Conservation (phyloP, 2,888 invertebrate genomes). For the Oligia latruncula region DNA sequence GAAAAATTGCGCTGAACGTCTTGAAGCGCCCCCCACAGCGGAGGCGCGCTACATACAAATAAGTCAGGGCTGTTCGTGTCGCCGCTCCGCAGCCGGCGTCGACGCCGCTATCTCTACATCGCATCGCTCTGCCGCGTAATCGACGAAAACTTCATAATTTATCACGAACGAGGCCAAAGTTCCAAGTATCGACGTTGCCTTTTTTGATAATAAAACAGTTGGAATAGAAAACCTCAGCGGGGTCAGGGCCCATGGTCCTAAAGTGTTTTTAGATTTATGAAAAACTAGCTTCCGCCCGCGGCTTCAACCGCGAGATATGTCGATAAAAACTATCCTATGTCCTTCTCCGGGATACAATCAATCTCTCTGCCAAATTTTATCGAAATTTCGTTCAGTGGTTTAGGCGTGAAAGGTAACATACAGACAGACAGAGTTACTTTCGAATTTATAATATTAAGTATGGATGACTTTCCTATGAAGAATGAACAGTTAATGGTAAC, state of each 20-base stretch:
- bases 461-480: background rate
- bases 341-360: too few relatives aligned
- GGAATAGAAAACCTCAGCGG: slow-evolving; percentile 10
- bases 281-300: background rate
- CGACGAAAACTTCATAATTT: slow-evolving; percentile 60
- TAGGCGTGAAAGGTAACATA: too few relatives aligned
- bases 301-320: too few relatives aligned
- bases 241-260: background rate
- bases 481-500: background rate
- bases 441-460: too few relatives aligned
- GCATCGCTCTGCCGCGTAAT: slow-evolving; percentile 50
- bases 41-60: slow-evolving; percentile 86
- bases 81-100: slow-evolving; percentile 60
- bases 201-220: slow-evolving; percentile 30
- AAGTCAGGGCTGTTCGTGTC: slow-evolving; percentile 72
- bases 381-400: too few relatives aligned
- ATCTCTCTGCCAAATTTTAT: too few relatives aligned
- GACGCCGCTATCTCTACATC: slow-evolving; percentile 61
- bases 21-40: slow-evolving; percentile 82
- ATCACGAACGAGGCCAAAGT: slow-evolving; percentile 55
- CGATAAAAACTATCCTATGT: too few relatives aligned
- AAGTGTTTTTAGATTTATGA: background rate
- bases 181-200: slow-evolving; percentile 30
- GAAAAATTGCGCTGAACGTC: slow-evolving; percentile 89
- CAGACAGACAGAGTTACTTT: too few relatives aligned